Evolutionary conservation across 2,888 invertebrate genomes (phyloP), one percentile per base, ranked within the genome.

Genomic region (Scaptodrosophila latifasciaeformis): DNA sequence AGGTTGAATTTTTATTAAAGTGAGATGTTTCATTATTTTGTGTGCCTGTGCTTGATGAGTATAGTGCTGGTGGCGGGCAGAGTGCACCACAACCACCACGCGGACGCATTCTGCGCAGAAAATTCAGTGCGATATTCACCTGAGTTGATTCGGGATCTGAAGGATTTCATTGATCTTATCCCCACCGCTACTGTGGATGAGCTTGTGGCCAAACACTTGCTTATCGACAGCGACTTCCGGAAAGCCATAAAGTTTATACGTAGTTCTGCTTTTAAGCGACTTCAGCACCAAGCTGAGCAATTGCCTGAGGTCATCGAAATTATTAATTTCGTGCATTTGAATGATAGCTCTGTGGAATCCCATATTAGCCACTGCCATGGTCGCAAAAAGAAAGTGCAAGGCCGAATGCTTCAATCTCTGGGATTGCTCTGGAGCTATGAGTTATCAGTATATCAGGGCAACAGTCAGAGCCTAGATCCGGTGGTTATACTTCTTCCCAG

Each of bases 281-380:
- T 83, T 39, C 55, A 65, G 19, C 54, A 58, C n/a, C 68, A 54
- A 34, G 60, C 65, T 4, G 71, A 83, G 21, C 53, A 65, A 49
- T 43, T 83, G 34, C 84, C 82, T 19, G 84, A 83, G 51, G 63
- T 83, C 21, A 67, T 72, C 50, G 64, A 74, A 30, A 56, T 83
- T 51, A 65, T 83, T 21, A 67, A 78, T 29, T 83, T 65, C 62
- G 54, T 81, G 58, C 84, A 83, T 63, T 56, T 82, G 18, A 75
- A 78, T 24, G 71, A 66, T 6, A 54, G 15, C 29, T 6, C n/a
- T 46, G 17, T 19, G 21, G 7, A 3, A 3, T 7, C 3, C 4
- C 15, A 39, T 29, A 17, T 2, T 15, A 65, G 1, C 46, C 66
- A 3, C 42, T 69, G 6, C 58, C 54, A 1, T n/a, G 31, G 12